Base-by-base conservation (phyloP, 2,113 vertebrate species). In the Mastomys coucha region DNA sequence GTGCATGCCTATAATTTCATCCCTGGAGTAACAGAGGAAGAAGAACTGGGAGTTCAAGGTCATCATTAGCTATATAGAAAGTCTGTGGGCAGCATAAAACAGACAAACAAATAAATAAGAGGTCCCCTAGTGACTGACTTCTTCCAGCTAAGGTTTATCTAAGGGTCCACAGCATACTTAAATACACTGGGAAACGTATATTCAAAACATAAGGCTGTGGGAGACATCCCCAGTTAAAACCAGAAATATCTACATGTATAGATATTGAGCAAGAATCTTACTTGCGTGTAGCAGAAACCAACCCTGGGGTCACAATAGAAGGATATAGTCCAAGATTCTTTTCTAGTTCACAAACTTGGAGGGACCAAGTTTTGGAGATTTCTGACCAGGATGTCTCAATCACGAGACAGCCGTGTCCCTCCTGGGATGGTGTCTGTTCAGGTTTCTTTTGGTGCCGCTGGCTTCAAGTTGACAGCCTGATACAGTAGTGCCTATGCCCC, bases 231-330 rank as follows among this genome's bases (percentile, higher is more conserved):
- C 17, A 0, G 5, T 86, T 49, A 45, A 86, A 86, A 33, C 14
- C 67, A 76, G 5, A 39, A 91, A 26, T 72, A 86, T n/a, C 42
- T 13, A 72, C 20, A 19, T 2, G 36, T 56, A 33, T 26, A 87
- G 80, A 39, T 33, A 72, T 42, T 72, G n/a, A 86, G 75, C 78
- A 26, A 75, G 24, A n/a, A 63, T 42, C 77, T 89, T 63, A 22
- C 36, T 60, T 91, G 84, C 36, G 92, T 73, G 31, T 26, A 81
- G 49, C 84, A 96, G 77, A 93, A 91, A 82, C 58, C 36, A 86
- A 84, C 63, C 31, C 53, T 75, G 45, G 67, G 67, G 56, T 84
- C 58, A 26, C 7, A 31, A 42, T 60, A 95, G 77, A 42, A 65
- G 24, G 53, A 82, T 67, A 84, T 78, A 82, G 10, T 88, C 53